phyloP scores from a whole-genome alignment of 2,797 vertebrate species.

The Heterohyrax brucei region DNA sequence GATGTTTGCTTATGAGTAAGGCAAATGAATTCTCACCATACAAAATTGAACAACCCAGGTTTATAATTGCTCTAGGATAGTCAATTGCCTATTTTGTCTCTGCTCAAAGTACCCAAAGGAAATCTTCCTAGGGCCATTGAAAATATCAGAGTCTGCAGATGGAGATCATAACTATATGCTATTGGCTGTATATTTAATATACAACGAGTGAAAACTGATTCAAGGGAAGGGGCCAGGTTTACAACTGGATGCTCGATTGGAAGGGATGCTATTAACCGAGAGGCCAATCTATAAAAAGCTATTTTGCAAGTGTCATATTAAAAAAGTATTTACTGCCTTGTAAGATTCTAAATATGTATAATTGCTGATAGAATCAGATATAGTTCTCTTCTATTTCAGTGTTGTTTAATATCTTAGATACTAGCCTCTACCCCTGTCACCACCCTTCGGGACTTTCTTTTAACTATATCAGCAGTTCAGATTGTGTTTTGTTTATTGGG shows the following conservation, averaged over 20 bases:
- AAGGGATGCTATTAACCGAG: slow-evolving; percentile 79
- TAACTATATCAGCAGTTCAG: background rate
- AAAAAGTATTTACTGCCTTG: slow-evolving; percentile 77
- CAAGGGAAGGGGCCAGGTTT: slow-evolving; percentile 81
- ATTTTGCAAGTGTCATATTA: slow-evolving; percentile 77
- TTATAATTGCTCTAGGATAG: slow-evolving; percentile 86
- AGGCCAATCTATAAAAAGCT: slow-evolving; percentile 81
- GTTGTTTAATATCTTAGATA: slow-evolving; percentile 56
- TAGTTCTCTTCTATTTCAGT: slow-evolving; percentile 20
- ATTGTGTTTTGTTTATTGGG: slow-evolving; percentile 21
- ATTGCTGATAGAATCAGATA: slow-evolving; percentile 59
- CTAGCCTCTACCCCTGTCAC: background rate
- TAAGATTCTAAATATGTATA: slow-evolving; percentile 78
- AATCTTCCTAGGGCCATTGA: slow-evolving; percentile 84
- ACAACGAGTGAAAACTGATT: slow-evolving; percentile 82
- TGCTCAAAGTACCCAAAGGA: slow-evolving; percentile 87
- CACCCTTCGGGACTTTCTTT: background rate
- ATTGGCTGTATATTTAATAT: slow-evolving; percentile 86
- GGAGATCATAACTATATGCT: slow-evolving; percentile 84
- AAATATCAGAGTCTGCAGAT: slow-evolving; percentile 86
- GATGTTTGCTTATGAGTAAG: slow-evolving; percentile 81
- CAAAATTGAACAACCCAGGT: slow-evolving; percentile 85
- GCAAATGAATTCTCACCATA: slow-evolving; percentile 85
- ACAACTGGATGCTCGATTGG: slow-evolving; percentile 83
- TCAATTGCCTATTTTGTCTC: slow-evolving; percentile 85